phyloP scores from a whole-genome alignment of 2,797 vertebrate genomes.

The Odontamblyopus rebecca region DNA sequence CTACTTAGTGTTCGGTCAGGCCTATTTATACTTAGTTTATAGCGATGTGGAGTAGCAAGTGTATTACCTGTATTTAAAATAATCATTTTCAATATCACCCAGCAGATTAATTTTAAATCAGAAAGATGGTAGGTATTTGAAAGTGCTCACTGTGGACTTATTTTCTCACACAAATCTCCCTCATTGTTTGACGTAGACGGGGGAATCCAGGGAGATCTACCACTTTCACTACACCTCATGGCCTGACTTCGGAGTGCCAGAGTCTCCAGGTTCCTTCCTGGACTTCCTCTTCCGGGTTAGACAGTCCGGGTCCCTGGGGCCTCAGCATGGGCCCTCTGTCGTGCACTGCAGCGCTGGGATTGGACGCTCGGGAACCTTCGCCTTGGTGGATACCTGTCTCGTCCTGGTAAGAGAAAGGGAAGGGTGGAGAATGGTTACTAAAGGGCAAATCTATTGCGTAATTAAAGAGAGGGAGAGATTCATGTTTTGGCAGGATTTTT shows the following conservation, averaged over 20 bases:
- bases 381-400: slow-evolving; percentile 93
- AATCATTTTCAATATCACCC: too few relatives aligned
- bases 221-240: slow-evolving; percentile 99
- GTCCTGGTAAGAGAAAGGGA: slow-evolving; percentile 81
- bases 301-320: slow-evolving; percentile 87
- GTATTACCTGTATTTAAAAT: too few relatives aligned
- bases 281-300: slow-evolving; percentile 95
- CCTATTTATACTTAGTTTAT: too few relatives aligned
- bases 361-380: slow-evolving; percentile 93
- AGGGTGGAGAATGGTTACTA: neutral
- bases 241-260: slow-evolving; percentile 98
- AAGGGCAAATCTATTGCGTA: neutral
- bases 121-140: neutral
- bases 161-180: neutral
- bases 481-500: slow-evolving; percentile 18
- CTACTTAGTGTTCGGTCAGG: neutral
- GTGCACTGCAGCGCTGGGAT: slow-evolving; percentile 97
- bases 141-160: neutral
- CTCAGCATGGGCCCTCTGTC: slow-evolving; percentile 86
- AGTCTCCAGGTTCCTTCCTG: slow-evolving; percentile 96
- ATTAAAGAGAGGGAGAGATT: neutral
- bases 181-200: slow-evolving; percentile 76
- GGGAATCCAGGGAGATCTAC: slow-evolving; percentile 87
- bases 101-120: too few relatives aligned
- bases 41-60: too few relatives aligned